These are phyloP conservation scores for Cistogaster globosa DNA, from an alignment of 2,888 invertebrate species.

Conservation along the genomic window DNA sequence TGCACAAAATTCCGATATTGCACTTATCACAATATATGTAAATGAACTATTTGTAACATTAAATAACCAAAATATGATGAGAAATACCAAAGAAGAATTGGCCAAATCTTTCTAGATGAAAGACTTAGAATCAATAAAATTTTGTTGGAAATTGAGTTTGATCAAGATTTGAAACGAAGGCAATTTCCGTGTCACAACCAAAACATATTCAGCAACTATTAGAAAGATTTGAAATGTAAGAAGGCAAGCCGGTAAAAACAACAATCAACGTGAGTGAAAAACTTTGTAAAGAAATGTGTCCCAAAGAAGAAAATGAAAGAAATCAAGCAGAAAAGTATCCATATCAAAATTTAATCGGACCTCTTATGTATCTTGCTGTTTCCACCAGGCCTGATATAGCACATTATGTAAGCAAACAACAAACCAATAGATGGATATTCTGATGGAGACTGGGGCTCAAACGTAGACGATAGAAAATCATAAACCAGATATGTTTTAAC, in stretches of 20 bases:
- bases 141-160: slow-evolving; percentile 63
- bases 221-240: slow-evolving; percentile 46
- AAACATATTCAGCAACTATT: slow-evolving; percentile 49
- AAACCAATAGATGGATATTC: slow-evolving; percentile 39
- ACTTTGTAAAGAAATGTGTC: slow-evolving; percentile 54
- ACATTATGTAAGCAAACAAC: slow-evolving; percentile 59
- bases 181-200: slow-evolving; percentile 12
- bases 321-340: slow-evolving; percentile 45
- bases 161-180: slow-evolving; percentile 25
- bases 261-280: slow-evolving; percentile 58
- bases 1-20: slow-evolving; percentile 19
- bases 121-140: slow-evolving; percentile 56
- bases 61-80: slow-evolving; percentile 13
- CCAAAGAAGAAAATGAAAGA: slow-evolving; percentile 48
- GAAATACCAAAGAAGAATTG: slow-evolving; percentile 35
- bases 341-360: slow-evolving; percentile 57
- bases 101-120: slow-evolving; percentile 61
- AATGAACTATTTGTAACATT: slow-evolving; percentile 53
- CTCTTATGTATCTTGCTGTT: slow-evolving; percentile 68
- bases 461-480: slow-evolving; percentile 50
- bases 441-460: slow-evolving; percentile 54
- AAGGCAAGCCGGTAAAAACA: slow-evolving; percentile 55
- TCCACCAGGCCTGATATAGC: slow-evolving; percentile 69
- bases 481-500: slow-evolving; percentile 56
- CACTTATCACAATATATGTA: slow-evolving; percentile 54